A percentile compares a stretch with the other conserved stretches of the same genome.
These are phyloP conservation scores for Liopterus haemorrhoidalis DNA, from an alignment of 2,888 invertebrate genomes.

Conservation along the genomic window DNA sequence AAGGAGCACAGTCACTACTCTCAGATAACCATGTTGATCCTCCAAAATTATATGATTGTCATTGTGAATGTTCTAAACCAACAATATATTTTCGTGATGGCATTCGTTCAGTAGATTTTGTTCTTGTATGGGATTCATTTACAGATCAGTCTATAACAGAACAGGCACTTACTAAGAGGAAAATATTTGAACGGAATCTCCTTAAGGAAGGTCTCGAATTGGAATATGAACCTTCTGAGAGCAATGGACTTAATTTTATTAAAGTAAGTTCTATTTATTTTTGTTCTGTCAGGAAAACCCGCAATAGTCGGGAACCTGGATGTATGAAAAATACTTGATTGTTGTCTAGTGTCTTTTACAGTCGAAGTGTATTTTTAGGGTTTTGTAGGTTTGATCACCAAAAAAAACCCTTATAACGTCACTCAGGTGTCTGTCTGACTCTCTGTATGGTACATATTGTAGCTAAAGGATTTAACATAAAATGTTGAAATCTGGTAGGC, in stretches of 20 bases:
- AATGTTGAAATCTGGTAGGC: no score
- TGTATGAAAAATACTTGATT: conserved; percentile 9
- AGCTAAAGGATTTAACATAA: no score
- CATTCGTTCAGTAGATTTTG: conserved; percentile 67
- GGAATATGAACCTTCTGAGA: conserved; percentile 62
- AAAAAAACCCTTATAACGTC: no score
- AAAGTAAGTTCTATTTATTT: conserved; percentile 49
- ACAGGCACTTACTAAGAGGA: conserved; percentile 48
- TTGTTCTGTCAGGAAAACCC: not conserved
- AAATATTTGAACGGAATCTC: conserved; percentile 66
- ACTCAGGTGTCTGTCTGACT: no score
- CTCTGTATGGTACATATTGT: no score
- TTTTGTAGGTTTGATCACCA: no score
- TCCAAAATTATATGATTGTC: conserved; percentile 20
- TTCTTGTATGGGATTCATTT: conserved; percentile 67
- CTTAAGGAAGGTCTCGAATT: conserved; percentile 67
- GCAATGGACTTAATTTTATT: conserved; percentile 67
- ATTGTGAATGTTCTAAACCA: conserved; percentile 43
- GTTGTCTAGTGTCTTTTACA: no score
- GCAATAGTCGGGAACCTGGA: not conserved
- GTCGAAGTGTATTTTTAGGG: no score
- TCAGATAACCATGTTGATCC: conserved; percentile 11
- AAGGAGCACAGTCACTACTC: conserved; percentile 7
- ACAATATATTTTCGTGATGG: conserved; percentile 67
- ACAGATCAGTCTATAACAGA: conserved; percentile 48